Percentiles rank a stretch among this genome's conserved stretches.
Conservation (phyloP, 2,113 vertebrate species). For the Aspidoscelis tigris region DNA sequence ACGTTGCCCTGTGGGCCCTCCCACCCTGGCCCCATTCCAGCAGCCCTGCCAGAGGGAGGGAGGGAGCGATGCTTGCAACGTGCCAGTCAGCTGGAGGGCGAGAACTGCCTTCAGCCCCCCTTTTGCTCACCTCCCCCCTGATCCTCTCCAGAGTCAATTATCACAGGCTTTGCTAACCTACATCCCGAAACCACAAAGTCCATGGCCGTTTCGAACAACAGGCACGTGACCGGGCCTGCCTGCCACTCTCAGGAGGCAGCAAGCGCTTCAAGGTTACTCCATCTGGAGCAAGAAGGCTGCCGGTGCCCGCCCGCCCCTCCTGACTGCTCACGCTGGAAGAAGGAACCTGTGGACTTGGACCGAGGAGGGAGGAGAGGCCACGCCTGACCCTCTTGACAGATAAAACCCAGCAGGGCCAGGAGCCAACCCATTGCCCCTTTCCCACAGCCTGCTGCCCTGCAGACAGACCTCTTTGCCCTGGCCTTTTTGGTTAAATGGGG, state of each 20-base stretch:
- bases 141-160: constrained; percentile 12
- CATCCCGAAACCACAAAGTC: neutral
- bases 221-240: neutral
- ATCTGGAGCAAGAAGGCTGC: constrained; percentile 60
- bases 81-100: constrained; percentile 35
- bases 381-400: no score
- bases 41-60: no score
- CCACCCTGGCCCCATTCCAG: neutral
- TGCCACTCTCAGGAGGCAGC: constrained; percentile 46
- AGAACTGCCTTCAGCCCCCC: constrained; percentile 26
- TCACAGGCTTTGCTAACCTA: constrained; percentile 31
- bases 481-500: no score
- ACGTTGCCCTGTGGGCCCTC: neutral
- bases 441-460: no score
- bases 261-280: constrained; percentile 64
- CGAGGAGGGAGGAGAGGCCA: no score
- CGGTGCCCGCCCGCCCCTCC: neutral
- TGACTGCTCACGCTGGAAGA: neutral
- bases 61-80: no score
- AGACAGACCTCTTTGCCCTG: no score
- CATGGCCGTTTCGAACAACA: rapidly evolving
- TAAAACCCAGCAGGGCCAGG: no score
- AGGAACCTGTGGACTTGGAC: neutral
- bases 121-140: constrained; percentile 40
- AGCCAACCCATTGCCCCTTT: no score